Base-by-base conservation (phyloP, 1,140 invertebrate genomes). In the Drosophila seguyi region DNA sequence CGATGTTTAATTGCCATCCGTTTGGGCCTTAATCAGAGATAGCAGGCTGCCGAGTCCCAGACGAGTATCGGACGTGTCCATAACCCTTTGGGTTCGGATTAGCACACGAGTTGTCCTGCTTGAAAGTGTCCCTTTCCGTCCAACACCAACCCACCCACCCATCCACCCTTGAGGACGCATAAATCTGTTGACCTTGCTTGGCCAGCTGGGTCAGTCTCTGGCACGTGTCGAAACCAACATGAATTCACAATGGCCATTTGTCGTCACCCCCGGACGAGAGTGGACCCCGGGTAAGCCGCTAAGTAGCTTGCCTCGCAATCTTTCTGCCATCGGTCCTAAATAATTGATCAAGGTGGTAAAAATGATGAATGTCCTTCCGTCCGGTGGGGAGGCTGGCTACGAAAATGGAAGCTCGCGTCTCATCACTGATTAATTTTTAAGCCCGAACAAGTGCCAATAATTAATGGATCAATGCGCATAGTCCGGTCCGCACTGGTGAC, bases 201-300 rank as follows among this genome's bases (percentile, higher is more conserved):
- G 52, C 39, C 62, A 45, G 42, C 22, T 55, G 82, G 65, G 52
- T 55, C 52, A 55, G 52, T n/a, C 6, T 34, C n/a, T 48, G 82
- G 65, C 83, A 85, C 79, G 82, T 87, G 83, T 87, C 83, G 82
- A 63, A 77, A 73, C 63, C 63, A 72, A 58, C 82, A 85, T 85
- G 82, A 85, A 85, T 85, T 86, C 82, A 75, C 83, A 85, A 85
- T 87, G 80, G 41, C 65, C 61, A 82, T 75, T 85, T 87, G 83
- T 85, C 83, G 79, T 29, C 82, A 83, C 62, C 71, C 55, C 68
- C 41, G 44, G 18, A 45, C 27, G 7, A 36, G 20, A 27, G 45
- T 44, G 48, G 55, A n/a, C 52, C 53, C 18, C 14, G 36, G 48
- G 71, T 75, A 84, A 83, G 63, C 63, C 78, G 63, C 79, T 86